Conservation (phyloP, 2,797 vertebrate species). For the Denticeps clupeoides region DNA sequence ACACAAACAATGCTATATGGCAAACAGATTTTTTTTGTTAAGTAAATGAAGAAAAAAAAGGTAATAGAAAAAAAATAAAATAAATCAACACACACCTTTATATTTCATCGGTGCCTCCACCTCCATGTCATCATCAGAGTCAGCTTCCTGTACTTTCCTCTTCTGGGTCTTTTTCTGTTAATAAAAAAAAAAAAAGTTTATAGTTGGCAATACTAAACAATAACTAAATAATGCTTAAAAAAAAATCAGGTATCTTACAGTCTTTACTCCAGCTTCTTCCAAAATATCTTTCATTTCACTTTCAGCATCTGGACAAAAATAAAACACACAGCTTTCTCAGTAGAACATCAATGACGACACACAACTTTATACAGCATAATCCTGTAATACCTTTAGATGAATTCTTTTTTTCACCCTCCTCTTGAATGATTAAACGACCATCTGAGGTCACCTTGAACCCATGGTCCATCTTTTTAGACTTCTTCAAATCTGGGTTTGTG, state of each 20-base stretch:
- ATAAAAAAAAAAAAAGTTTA: no score
- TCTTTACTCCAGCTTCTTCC: slow-evolving; percentile 71
- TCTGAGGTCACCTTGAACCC: slow-evolving; percentile 85
- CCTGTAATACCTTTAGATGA: slow-evolving; percentile 53
- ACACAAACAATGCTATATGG: not conserved
- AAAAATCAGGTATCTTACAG: slow-evolving; percentile 60
- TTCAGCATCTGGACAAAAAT: slow-evolving; percentile 49
- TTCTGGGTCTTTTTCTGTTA: slow-evolving; percentile 76
- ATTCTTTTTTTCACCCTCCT: slow-evolving; percentile 59
- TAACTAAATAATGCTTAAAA: no score
- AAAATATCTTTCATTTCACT: slow-evolving; percentile 78
- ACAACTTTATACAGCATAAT: no score
- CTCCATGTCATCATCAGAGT: slow-evolving; percentile 68
- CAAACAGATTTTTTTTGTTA: no score
- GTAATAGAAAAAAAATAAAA: not conserved
- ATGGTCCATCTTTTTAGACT: slow-evolving; percentile 55
- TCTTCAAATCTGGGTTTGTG: slow-evolving; percentile 70
- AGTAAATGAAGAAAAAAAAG: no score
- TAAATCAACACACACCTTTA: slow-evolving; percentile 57
- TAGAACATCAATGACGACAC: not conserved
- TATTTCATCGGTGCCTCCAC: slow-evolving; percentile 59
- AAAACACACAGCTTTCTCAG: not conserved
- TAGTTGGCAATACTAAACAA: not conserved
- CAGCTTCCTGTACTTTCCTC: slow-evolving; percentile 59
- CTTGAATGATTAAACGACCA: slow-evolving; percentile 82